Evolutionary conservation across 2,888 invertebrate species (phyloP), one percentile per base, ranked within the genome.

Genomic region (Tridacna crocea): DNA sequence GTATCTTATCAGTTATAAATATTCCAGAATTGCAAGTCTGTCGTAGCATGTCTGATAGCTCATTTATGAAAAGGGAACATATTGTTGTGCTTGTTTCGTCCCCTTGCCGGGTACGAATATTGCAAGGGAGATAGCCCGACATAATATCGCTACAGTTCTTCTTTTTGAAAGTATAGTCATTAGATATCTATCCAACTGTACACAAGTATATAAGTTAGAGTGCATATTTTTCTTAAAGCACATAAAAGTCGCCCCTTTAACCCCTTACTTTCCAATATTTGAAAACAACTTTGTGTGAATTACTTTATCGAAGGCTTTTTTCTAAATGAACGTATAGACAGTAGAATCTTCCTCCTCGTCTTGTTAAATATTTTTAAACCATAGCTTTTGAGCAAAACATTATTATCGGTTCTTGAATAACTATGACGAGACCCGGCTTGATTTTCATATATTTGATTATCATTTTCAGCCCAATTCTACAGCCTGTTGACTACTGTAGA

Each of bases 71-170:
- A n/a, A n/a, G n/a, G n/a, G n/a, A n/a, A n/a, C n/a, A n/a, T n/a
- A n/a, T n/a, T n/a, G n/a, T n/a, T n/a, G n/a, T n/a, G n/a, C n/a
- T n/a, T n/a, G n/a, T n/a, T n/a, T n/a, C n/a, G n/a, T n/a, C n/a
- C n/a, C n/a, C n/a, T n/a, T 75, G 75, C 11, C 75, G 11, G 8
- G 66, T 75, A 19, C 75, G 66, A 27, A 66, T 75, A 66, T 75
- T 46, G 55, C 75, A 66, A 15, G 22, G 19, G 36, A 73, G 36
- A 65, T 22, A 61, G 12, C 24, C 10, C 15, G 63, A 24, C 26
- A 11, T 24, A n/a, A 15, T 26, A 26, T 15, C 1, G 15, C 26
- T 63, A 63, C 22, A 22, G 15, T 63, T 55, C 17, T 55, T 55
- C 1, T 55, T 55, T 55, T 17, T 19, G n/a, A 55, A 55, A n/a